Conservation (phyloP, 2,888 invertebrate genomes). For the Octonoba sinensis region DNA sequence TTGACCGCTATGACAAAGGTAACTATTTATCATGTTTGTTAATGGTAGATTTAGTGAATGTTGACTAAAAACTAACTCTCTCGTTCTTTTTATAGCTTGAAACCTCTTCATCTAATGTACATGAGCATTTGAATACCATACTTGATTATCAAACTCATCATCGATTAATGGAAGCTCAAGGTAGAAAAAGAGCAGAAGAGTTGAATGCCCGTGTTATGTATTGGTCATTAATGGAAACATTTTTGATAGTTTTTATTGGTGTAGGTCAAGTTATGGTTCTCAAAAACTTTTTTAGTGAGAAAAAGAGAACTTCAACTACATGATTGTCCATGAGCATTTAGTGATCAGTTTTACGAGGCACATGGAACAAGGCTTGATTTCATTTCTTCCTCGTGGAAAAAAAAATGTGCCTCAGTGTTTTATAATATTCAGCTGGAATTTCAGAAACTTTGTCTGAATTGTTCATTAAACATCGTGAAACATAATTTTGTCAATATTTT, state of each 20-base stretch:
- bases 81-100: constrained; percentile 82
- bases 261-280: constrained; percentile 91
- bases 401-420: too few relatives aligned
- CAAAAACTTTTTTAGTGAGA: constrained; percentile 90
- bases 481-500: too few relatives aligned
- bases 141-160: constrained; percentile 98
- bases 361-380: background rate
- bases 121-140: constrained; percentile 87
- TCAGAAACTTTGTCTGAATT: too few relatives aligned
- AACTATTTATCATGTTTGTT: constrained; percentile 20
- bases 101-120: constrained; percentile 88
- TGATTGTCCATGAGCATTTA: constrained; percentile 6
- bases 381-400: too few relatives aligned
- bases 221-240: constrained; percentile 93
- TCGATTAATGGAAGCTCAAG: constrained; percentile 92
- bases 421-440: too few relatives aligned
- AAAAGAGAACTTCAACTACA: constrained; percentile 71
- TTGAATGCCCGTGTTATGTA: constrained; percentile 92
- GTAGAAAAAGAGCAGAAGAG: constrained; percentile 95
- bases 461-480: too few relatives aligned
- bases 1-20: constrained; percentile 89
- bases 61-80: background rate
- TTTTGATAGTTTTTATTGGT: constrained; percentile 86
- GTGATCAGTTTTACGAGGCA: background rate
- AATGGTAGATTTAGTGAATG: background rate